Base-by-base conservation (phyloP, 2,797 vertebrate genomes). In the Rachycentron canadum region DNA sequence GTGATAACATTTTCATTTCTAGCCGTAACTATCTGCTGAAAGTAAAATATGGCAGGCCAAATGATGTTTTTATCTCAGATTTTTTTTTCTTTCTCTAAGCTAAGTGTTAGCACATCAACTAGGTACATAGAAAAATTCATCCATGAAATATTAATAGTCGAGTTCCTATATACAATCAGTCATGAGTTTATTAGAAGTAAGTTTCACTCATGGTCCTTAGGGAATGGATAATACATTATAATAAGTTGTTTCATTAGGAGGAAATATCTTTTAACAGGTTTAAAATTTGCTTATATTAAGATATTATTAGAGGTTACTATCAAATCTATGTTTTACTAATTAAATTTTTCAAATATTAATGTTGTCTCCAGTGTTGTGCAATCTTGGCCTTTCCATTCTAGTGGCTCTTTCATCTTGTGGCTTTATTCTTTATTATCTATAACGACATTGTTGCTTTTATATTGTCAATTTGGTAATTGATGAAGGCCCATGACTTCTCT, bases 191-290 rank as follows among this genome's bases (percentile, higher is more conserved):
- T 75, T 21, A 38, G 38, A 59, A 76, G 43, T 6, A 2, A 0
- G 0, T 25, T 40, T 78, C 45, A 8, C 16, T 43, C 2, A 0
- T 59, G 49, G 28, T 67, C 5, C 9, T 41, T 23, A 4, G 19
- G 25, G 21, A 10, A 6, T 26, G 14, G 36, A 8, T 59, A 47
- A 53, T 55, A 28, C n/a, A 52, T 65, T 69, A 72, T 28, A 34
- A 52, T 19, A 23, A 4, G 36, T 81, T 32, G 32, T 76, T 63
- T 58, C 6, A 52, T 66, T 47, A 57, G 53, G 23, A 36, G 28
- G 26, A 45, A 32, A 32, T 3, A 32, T 3, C 3, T 32, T 32
- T 32, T n/a, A n/a, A n/a, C n/a, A n/a, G 32, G 32, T 32, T 32
- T 32, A 32, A 32, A n/a, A n/a, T n/a, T n/a, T n/a, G n/a, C n/a